Base-by-base conservation (phyloP, 2,888 invertebrate genomes). In the Oxytorus armatus region DNA sequence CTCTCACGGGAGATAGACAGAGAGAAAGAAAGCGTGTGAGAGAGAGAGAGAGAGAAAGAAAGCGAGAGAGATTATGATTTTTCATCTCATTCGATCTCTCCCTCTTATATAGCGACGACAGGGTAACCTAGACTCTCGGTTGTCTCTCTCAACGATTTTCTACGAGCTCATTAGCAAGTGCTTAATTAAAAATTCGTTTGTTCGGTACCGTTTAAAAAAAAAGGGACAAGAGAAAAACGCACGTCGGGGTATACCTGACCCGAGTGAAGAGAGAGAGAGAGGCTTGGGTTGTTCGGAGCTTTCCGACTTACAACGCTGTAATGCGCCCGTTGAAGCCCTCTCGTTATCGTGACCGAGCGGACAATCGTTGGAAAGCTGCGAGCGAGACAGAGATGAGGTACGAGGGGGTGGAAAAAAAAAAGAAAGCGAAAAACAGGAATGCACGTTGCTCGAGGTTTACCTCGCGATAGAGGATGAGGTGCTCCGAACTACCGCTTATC, bases 151-250 rank as follows among this genome's bases (percentile, higher is more conserved):
- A 51, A 21, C 82, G 83, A 55, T 42, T 42, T 51, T 63, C 83
- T 81, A 85, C 65, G 10, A 44, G 87, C 88, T 90, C 90, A 89
- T 91, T 90, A 91, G 89, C 89, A 82, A 85, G 88, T 86, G 88
- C 90, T 90, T 90, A 89, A 90, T 90, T 89, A 89, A 89, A 90
- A 89, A 90, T 86, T 87, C 86, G 86, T 86, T 88, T 86, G 87
- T 87, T 88, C 82, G 85, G 82, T 82, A 74, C 79, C 39, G 53
- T 39, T 72, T n/a, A n/a, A n/a, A n/a, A 72, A 79, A 68, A 76
- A 36, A 51, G 59, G 51, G 66, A 73, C 55, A 57, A 59, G 63
- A 63, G 39, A 79, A 29, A 65, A 25, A 25, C 44, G 47, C 47
- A 73, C 68, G 81, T 47, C 70, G 66, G 8, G 57, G 36, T 7